Base-by-base conservation (phyloP, 2,113 vertebrate genomes). In the Macroglossus sobrinus region DNA sequence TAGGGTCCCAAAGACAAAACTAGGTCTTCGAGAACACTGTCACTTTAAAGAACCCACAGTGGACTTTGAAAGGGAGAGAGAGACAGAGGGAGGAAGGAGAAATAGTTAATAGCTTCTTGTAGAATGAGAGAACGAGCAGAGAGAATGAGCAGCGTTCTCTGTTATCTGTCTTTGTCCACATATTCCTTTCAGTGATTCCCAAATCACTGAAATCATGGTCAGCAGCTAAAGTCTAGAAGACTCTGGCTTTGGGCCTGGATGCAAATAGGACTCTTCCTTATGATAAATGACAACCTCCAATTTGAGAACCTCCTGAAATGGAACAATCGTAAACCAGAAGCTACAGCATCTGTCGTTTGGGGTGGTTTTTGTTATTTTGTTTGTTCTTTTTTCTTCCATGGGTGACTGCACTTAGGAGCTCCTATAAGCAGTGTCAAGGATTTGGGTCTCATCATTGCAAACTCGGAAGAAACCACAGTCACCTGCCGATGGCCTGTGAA, bases 21-120 rank as follows among this genome's bases (percentile, higher is more conserved):
- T 21, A 47, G 18, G 14, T 47, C 89, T 69, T 45, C 2, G 15
- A 87, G 38, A 33, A 88, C 43, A 5, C 0, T 2, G 21, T 64
- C 35, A 18, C 2, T 1, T 0, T 0, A 0, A 26, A 40, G 10
- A 1, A 15, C 21, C 30, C 4, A 30, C 43, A 6, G 4, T 0
- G 24, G 55, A 28, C 55, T 61, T 89, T 64, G 3, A 28, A 15
- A 38, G 1, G 33, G 6, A 40, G 2, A 40, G 4, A 14, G 5
- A 19, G 19, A 22, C 14, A 7, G 12, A 35, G 21, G 59, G 24
- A 35, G 8, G 21, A 16, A 59, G 4, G 28, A 16, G 40, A 79
- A 19, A 11, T 86, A 30, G 10, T 33, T 9, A 15, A 22, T 7
- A 11, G 55, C 15, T 85, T 35, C 38, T 43, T 16, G 1, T 24